Base-by-base conservation (phyloP, 1,140 invertebrate species). In the Pogonomyrmex barbatus region DNA sequence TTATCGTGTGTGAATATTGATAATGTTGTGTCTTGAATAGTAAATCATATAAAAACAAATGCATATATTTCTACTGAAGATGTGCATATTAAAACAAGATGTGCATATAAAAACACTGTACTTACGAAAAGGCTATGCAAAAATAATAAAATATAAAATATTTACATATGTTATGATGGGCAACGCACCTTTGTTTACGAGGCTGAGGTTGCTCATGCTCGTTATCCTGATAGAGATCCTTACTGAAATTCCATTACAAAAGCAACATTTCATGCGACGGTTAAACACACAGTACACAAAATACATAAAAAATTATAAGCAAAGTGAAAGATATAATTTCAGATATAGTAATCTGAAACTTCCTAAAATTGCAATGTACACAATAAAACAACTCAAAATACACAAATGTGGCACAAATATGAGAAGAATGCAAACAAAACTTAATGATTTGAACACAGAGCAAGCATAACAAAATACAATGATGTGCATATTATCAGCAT, bases 141-240 rank as follows among this genome's bases (percentile, higher is more conserved):
- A 47, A 71, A 58, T 47, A 4, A 45, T 73, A 14, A 8, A 6
- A 30, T 47, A 52, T 4, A n/a, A 39, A 30, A 81, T 17, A 73
- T 75, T 39, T 60, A 62, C 39, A 60, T 54, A 45, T 73, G 68
- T 60, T 83, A 83, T 36, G n/a, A 75, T 60, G 30, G n/a, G 39
- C 14, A 86, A 71, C 77, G 54, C 89, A 95, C 94, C 94, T 95
- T 92, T 94, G 94, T 81, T 92, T 93, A 58, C 92, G 92, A 75
- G 91, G 91, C 87, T 90, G 91, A 86, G 91, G 88, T 30, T 92
- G 91, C 58, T 95, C 94, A 86, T 93, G 86, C 77, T 95, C 94
- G 76, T 87, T 91, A 85, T 94, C 93, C 83, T 93, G 93, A 91
- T 93, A 93, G 79, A 93, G 92, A 87, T 95, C 93, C 92, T 94